phyloP scores from a whole-genome alignment of 1,140 invertebrate genomes.

The Pseudomyrmex dendroicus region DNA sequence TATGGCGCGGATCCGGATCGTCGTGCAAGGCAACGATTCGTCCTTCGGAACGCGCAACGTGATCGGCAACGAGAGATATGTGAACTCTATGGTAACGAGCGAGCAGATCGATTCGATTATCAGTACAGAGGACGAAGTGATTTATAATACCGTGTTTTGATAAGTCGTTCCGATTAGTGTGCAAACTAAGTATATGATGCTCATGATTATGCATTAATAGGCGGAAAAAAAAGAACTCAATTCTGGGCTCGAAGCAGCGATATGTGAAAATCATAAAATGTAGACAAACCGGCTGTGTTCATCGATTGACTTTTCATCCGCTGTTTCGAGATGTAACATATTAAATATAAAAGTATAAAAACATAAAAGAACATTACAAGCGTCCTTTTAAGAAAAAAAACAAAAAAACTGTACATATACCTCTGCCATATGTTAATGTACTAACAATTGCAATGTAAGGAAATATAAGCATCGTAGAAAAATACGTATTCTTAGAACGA shows the following conservation, averaged over 20 bases:
- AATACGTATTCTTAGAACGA: constrained; percentile 21
- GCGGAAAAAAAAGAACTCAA: neutral
- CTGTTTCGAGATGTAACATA: constrained; percentile 67
- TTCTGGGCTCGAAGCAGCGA: constrained; percentile 41
- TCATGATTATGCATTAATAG: neutral
- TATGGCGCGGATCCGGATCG: constrained; percentile 82
- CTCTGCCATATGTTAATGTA: constrained; percentile 61
- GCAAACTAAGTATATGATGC: neutral
- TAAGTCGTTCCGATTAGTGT: neutral
- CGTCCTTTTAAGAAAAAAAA: constrained; percentile 47
- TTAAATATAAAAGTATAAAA: constrained; percentile 43
- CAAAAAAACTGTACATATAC: constrained; percentile 66
- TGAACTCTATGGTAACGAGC: constrained; percentile 78
- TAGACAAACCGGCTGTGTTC: constrained; percentile 69
- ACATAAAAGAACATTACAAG: constrained; percentile 22
- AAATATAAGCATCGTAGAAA: constrained; percentile 12
- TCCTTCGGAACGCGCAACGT: constrained; percentile 29
- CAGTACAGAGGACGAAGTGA: constrained; percentile 80
- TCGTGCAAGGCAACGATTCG: constrained; percentile 78
- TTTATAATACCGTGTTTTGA: constrained; percentile 84
- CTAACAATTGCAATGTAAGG: constrained; percentile 54
- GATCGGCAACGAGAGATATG: constrained; percentile 73
- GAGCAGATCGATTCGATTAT: constrained; percentile 81
- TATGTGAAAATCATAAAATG: constrained; percentile 56
- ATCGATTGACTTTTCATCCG: constrained; percentile 48